These are phyloP conservation scores for Riparia riparia DNA, from an alignment of 2,113 vertebrate genomes.

Conservation along the genomic window DNA sequence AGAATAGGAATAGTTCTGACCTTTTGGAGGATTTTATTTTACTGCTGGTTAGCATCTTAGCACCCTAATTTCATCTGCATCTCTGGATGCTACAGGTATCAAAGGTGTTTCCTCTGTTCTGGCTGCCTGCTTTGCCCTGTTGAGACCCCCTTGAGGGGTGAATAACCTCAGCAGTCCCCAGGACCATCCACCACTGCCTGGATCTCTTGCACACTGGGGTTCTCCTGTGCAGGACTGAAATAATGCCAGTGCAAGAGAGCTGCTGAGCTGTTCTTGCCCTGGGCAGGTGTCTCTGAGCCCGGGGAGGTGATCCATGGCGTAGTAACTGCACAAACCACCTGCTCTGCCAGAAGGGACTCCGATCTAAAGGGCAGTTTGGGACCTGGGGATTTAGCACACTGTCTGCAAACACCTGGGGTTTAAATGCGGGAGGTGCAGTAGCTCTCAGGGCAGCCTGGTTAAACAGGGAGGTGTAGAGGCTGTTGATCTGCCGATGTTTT, in stretches of 20 bases:
- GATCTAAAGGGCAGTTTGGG: background rate
- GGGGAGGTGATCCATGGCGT: background rate
- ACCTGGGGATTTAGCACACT: background rate
- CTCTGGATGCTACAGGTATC: background rate
- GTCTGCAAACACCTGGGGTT: background rate
- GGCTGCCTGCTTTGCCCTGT: background rate
- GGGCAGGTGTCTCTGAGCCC: background rate
- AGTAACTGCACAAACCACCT: rapidly evolving
- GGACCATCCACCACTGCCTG: background rate
- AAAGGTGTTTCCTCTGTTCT: background rate
- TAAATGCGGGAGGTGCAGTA: background rate
- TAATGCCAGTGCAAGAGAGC: background rate
- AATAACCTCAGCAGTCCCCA: background rate
- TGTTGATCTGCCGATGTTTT: background rate
- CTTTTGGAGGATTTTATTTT: background rate
- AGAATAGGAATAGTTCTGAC: background rate
- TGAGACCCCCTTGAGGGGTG: background rate
- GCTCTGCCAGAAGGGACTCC: background rate
- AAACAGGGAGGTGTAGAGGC: background rate
- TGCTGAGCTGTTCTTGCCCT: background rate
- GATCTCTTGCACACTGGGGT: background rate
- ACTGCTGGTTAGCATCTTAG: background rate
- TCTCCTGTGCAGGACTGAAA: background rate
- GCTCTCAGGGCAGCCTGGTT: background rate
- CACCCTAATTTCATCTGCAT: background rate